Conservation (phyloP, 2,797 vertebrate genomes). For the Malurus splendens region DNA sequence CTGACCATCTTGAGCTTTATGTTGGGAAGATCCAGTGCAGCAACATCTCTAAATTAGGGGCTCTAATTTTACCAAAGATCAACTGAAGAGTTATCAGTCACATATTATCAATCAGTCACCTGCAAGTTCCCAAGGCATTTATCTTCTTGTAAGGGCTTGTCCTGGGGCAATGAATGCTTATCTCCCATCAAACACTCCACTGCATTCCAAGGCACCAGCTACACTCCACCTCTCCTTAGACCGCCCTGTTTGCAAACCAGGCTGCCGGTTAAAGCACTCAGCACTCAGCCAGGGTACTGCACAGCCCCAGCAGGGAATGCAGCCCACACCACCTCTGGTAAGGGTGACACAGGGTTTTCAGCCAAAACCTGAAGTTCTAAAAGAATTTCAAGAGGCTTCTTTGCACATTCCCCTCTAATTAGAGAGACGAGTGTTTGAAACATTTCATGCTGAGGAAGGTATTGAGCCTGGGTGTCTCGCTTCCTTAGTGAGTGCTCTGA, state of each 20-base stretch:
- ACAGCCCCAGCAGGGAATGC: accelerated
- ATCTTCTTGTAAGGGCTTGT: neutral
- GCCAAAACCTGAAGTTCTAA: neutral
- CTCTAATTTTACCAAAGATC: neutral
- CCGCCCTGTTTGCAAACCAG: neutral
- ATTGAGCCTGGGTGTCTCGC: neutral
- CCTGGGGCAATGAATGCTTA: neutral
- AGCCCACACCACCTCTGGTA: accelerated
- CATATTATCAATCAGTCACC: neutral
- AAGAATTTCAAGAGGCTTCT: neutral
- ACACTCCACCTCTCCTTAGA: neutral
- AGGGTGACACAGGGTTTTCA: neutral
- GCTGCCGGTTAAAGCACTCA: neutral
- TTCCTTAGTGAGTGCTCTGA: neutral
- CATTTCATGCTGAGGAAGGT: neutral
- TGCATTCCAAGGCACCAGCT: neutral
- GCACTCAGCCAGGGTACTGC: neutral
- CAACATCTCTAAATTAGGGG: neutral
- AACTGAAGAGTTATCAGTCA: neutral
- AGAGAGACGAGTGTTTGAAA: neutral
- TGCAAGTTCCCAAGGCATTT: neutral
- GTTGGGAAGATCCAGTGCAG: neutral
- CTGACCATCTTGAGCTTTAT: neutral
- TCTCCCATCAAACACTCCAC: neutral
- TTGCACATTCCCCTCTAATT: neutral